phyloP scores from a whole-genome alignment of 1,140 invertebrate species.

The Chymomyza costata region DNA sequence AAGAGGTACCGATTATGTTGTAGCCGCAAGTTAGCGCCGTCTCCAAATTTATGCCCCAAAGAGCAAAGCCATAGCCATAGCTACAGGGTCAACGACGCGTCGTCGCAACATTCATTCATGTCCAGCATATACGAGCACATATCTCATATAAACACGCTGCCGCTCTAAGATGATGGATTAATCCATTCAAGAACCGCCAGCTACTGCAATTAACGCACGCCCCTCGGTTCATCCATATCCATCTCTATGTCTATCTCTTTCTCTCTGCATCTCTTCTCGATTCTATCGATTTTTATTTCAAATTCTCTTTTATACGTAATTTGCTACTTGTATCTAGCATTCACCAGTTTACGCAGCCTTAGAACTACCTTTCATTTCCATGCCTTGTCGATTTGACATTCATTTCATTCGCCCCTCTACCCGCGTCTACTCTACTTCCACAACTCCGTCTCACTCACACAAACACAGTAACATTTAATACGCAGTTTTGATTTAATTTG shows the following conservation, averaged over 20 bases:
- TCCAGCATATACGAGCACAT: conserved; percentile 10
- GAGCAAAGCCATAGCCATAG: background rate
- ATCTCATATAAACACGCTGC: conserved; percentile 20
- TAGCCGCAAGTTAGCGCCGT: conserved; percentile 57
- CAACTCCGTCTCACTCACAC: no score
- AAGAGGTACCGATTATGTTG: conserved; percentile 61
- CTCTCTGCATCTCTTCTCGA: background rate
- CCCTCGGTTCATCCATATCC: background rate
- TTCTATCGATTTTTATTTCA: conserved; percentile 25
- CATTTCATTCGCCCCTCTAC: conserved; percentile 12
- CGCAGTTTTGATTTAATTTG: conserved; percentile 70
- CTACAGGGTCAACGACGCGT: background rate
- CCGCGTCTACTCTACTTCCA: no score
- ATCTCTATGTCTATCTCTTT: background rate
- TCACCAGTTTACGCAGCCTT: background rate
- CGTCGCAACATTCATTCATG: conserved; percentile 43
- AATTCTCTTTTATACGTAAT: no score
- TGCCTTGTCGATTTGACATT: conserved; percentile 36
- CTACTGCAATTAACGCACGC: conserved; percentile 31
- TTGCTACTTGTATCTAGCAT: conserved; percentile 15
- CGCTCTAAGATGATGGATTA: conserved; percentile 51
- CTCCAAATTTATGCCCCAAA: conserved; percentile 9
- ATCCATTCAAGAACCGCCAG: conserved; percentile 39
- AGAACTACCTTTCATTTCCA: conserved; percentile 39
- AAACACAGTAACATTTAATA: conserved; percentile 58